These are phyloP conservation scores for Pilophorus perplexus DNA, from an alignment of 2,888 invertebrate genomes.

Conservation along the genomic window DNA sequence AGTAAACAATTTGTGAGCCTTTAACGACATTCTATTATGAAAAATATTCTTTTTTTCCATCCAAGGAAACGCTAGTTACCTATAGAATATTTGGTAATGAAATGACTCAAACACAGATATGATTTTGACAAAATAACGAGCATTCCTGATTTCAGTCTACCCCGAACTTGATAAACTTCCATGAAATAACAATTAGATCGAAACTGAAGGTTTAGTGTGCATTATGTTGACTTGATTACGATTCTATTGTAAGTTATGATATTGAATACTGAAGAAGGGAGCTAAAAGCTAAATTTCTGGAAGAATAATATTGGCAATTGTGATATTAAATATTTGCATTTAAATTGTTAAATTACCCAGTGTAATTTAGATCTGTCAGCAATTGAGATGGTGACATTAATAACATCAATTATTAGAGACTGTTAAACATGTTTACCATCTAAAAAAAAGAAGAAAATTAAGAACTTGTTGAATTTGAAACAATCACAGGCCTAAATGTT, in stretches of 20 bases:
- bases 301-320: constrained; percentile 42
- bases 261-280: constrained; percentile 22
- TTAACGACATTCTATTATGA: constrained; percentile 33
- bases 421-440: constrained; percentile 41
- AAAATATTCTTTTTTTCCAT: constrained; percentile 27
- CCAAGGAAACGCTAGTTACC: constrained; percentile 40
- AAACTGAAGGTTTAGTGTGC: constrained; percentile 15
- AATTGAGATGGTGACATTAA: constrained; percentile 39
- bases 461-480: constrained; percentile 40
- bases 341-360: constrained; percentile 43
- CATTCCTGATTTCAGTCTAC: constrained; percentile 22
- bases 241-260: constrained; percentile 25
- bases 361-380: constrained; percentile 37
- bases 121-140: constrained; percentile 19
- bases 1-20: constrained; percentile 39
- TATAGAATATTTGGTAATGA: constrained; percentile 29
- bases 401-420: constrained; percentile 43
- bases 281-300: constrained; percentile 26
- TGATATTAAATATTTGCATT: constrained; percentile 46
- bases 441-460: constrained; percentile 31
- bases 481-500: constrained; percentile 45
- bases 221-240: constrained; percentile 23
- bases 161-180: constrained; percentile 11
- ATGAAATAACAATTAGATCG: constrained; percentile 12
- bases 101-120: constrained; percentile 9